Conservation (phyloP, 2,888 invertebrate species). For the Seira ritae region DNA sequence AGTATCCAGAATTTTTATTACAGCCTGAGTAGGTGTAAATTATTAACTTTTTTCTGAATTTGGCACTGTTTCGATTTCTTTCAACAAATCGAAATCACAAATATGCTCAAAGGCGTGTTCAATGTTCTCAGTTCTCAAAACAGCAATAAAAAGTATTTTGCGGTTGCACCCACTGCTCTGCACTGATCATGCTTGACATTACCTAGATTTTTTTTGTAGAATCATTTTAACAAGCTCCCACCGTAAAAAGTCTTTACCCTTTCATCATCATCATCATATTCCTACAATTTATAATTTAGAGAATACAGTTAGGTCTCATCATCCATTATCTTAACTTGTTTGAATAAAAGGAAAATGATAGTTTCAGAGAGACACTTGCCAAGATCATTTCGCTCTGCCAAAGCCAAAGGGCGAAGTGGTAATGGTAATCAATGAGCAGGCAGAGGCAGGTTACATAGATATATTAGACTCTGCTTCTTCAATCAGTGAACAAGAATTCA, state of each 20-base stretch:
- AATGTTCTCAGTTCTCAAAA: neutral
- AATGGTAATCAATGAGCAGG: slow-evolving; percentile 1
- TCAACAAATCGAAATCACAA: slow-evolving; percentile 4
- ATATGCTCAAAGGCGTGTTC: slow-evolving; percentile 4
- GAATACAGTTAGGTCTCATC: neutral
- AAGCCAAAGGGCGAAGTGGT: slow-evolving; percentile 3
- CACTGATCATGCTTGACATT: neutral
- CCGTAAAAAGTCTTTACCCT: neutral
- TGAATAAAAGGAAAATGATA: slow-evolving; percentile 19
- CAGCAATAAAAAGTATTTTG: slow-evolving; percentile 1
- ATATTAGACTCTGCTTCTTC: neutral
- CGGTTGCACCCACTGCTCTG: neutral
- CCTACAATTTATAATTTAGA: too few species aligned
- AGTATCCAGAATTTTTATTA: too few species aligned
- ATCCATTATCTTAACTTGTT: slow-evolving; percentile 3
- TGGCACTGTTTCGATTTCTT: slow-evolving; percentile 5
- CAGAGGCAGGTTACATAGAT: too few species aligned
- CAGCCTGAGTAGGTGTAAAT: neutral
- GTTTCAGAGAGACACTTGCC: neutral
- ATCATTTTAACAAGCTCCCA: slow-evolving; percentile 3
- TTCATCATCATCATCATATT: neutral
- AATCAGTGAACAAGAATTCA: neutral
- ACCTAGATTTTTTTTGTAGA: slow-evolving; percentile 4
- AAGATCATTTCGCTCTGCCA: neutral
- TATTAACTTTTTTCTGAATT: neutral